Evolutionary conservation across 2,888 invertebrate genomes (phyloP), one percentile per base, ranked within the genome.

Genomic region (Pterobdella sp.): DNA sequence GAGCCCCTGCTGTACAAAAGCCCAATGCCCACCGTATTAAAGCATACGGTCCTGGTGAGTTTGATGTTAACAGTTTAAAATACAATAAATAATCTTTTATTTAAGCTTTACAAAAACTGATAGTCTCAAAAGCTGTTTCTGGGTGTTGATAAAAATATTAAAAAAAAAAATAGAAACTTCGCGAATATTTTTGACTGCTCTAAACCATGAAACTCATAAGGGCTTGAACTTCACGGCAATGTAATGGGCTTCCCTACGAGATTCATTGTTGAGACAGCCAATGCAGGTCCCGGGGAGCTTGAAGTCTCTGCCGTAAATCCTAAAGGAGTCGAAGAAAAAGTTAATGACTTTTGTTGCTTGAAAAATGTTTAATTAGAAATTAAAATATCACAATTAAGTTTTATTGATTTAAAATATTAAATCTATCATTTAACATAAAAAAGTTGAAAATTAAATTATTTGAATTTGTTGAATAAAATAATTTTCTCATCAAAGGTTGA

Each of bases 181-280:
- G 4, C 26, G 67, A 1, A 34, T n/a, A 18, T 34, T 36, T 26
- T 18, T 67, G 14, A 10, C 26, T 1, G 22, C 26, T 67, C 36
- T 32, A 32, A 29, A 32, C 4, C 32, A 14, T 67, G 22, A 34
- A 35, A n/a, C 35, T 0, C 18, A 22, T 10, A 64, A 80, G 79
- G 80, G 74, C 77, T 80, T 52, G 84, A 84, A 77, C 80, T 82
- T 63, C 81, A 79, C 89, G 82, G 85, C 74, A 89, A 90, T 76
- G 88, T 90, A 37, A 89, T 89, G 68, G 90, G 89, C 73, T 90
- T 90, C 7, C 91, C 91, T 63, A 90, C 91, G 60, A 89, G 90
- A 81, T 93, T 93, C 82, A 91, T 91, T 3, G 90, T 93, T 1
- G 92, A 93, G 84, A 92, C 92, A 1, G 91, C 91, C 84, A 90